These are phyloP conservation scores for Hypomecis punctinalis DNA, from an alignment of 2,888 invertebrate species.

Conservation along the genomic window DNA sequence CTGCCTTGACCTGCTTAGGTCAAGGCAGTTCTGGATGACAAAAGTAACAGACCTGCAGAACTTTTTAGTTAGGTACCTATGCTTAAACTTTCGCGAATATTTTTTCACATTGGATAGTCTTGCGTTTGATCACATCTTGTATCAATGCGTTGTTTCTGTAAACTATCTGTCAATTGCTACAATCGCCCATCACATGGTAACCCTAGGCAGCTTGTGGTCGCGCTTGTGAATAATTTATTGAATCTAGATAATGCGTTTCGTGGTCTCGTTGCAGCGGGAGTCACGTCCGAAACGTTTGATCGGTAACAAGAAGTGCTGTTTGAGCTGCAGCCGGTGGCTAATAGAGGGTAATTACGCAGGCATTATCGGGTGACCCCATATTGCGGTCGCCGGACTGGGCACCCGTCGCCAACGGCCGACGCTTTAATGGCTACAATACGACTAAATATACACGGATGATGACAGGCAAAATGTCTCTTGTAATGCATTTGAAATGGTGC, in stretches of 20 bases:
- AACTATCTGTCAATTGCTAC: too few relatives aligned
- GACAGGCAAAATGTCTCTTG: slow-evolving; percentile 46
- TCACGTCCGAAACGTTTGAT: slow-evolving; percentile 82
- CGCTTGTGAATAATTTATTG: slow-evolving; percentile 73
- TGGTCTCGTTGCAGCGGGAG: slow-evolving; percentile 61
- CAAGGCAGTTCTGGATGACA: too few relatives aligned
- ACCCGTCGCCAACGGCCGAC: slow-evolving; percentile 55
- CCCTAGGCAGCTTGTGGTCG: slow-evolving; percentile 60
- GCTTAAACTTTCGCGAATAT: too few relatives aligned
- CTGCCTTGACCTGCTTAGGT: too few relatives aligned
- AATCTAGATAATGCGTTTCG: slow-evolving; percentile 75
- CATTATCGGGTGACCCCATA: slow-evolving; percentile 83
- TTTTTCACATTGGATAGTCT: too few relatives aligned
- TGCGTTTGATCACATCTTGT: too few relatives aligned
- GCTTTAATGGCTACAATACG: slow-evolving; percentile 58
- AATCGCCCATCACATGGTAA: too few relatives aligned
- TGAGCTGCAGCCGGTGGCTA: slow-evolving; percentile 64
- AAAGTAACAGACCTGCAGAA: too few relatives aligned
- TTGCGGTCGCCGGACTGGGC: slow-evolving; percentile 64
- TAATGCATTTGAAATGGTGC: slow-evolving; percentile 35
- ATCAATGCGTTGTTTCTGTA: too few relatives aligned
- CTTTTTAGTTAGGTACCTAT: too few relatives aligned
- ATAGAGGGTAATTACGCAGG: slow-evolving; percentile 78
- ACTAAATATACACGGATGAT: slow-evolving; percentile 53
- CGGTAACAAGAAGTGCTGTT: slow-evolving; percentile 77